A percentile compares a stretch with the other conserved stretches of the same genome.
Evolutionary conservation across 1,140 invertebrate genomes (phyloP).

Genomic region (Eumaeus atala): DNA sequence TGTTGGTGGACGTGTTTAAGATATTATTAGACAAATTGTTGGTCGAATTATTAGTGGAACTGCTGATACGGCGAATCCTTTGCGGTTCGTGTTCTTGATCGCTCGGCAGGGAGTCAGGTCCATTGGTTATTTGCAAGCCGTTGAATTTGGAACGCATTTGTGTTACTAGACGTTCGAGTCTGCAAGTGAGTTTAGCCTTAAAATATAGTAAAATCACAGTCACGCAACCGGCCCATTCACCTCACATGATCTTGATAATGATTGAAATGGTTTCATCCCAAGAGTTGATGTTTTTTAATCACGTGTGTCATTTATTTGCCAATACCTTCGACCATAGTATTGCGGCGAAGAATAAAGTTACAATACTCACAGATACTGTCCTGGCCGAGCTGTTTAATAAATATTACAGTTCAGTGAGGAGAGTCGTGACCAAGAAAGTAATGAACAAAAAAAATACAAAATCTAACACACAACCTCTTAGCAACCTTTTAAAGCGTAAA

Average conservation of each 20-base stretch:
- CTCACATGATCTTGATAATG: too few species aligned
- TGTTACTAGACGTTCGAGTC: conserved; percentile 68
- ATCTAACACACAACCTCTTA: too few species aligned
- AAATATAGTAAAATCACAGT: conserved; percentile 26
- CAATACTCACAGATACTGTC: conserved; percentile 3
- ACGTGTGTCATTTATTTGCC: conserved; percentile 2
- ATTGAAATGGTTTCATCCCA: too few species aligned
- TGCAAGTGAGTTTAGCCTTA: conserved; percentile 44
- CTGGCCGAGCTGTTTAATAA: conserved; percentile 6
- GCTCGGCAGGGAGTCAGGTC: conserved; percentile 54
- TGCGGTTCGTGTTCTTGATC: conserved; percentile 48
- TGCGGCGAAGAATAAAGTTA: conserved; percentile 1
- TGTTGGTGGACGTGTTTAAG: conserved; percentile 18
- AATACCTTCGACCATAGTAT: conserved; percentile 3
- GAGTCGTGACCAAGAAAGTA: not conserved
- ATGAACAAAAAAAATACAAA: too few species aligned
- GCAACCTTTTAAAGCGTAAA: too few species aligned
- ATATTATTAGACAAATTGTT: conserved; percentile 18
- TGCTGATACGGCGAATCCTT: conserved; percentile 46
- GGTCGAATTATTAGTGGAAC: conserved; percentile 44
- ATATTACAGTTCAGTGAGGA: conserved; percentile 5
- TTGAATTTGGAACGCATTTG: conserved; percentile 68
- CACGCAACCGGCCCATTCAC: not conserved
- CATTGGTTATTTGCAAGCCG: conserved; percentile 47
- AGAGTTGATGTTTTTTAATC: not conserved